Conservation (phyloP, 1,140 invertebrate genomes). For the Brachionus koreanus region DNA sequence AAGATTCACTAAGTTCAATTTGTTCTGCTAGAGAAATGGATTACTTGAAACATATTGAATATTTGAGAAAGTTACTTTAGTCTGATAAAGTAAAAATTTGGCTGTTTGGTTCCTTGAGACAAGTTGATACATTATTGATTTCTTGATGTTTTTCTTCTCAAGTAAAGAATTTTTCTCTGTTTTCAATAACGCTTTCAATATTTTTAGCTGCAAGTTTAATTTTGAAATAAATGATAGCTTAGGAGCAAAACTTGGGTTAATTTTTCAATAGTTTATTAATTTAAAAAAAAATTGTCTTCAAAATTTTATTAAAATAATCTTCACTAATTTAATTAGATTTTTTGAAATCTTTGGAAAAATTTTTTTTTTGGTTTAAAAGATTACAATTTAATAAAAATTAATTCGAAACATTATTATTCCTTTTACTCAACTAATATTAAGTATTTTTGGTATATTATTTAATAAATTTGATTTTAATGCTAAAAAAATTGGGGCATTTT, state of each 20-base stretch:
- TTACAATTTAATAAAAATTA: no score
- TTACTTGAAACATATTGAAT: background rate
- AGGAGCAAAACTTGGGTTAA: background rate
- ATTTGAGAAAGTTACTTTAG: background rate
- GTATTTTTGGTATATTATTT: no score
- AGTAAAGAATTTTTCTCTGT: background rate
- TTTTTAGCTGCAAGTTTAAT: background rate
- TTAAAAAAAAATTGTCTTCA: background rate
- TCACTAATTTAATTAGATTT: background rate
- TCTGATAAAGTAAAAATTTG: slow-evolving; percentile 37
- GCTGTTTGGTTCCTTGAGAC: background rate
- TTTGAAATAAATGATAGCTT: background rate
- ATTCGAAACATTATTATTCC: no score
- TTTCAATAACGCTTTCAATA: slow-evolving; percentile 37
- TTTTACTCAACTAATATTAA: no score
- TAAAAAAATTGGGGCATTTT: no score
- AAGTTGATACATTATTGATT: slow-evolving; percentile 25
- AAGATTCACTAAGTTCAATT: background rate
- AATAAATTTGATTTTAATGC: no score
- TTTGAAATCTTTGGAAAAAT: background rate
- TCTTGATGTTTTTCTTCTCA: background rate
- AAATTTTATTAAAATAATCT: background rate
- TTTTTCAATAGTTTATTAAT: background rate
- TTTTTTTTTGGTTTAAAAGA: no score
- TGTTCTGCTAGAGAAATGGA: background rate